Conservation (phyloP, 1,140 invertebrate species). For the Drosophila nikananu region DNA sequence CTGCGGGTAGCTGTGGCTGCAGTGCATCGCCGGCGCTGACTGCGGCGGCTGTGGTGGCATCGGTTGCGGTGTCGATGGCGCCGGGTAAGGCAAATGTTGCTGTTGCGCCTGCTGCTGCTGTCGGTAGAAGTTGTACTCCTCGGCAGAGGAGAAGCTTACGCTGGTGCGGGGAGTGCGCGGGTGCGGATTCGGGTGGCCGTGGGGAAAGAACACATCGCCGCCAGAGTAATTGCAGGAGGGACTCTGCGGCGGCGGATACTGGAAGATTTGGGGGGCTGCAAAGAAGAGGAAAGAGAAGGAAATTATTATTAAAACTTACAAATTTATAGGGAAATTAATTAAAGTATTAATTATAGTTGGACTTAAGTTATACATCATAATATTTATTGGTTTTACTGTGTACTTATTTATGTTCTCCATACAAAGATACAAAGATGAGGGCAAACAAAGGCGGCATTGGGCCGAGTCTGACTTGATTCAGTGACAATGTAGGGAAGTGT, state of each 20-base stretch:
- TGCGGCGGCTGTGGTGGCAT: constrained; percentile 74
- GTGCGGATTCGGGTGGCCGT: constrained; percentile 46
- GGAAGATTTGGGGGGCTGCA: constrained; percentile 80
- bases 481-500: constrained; percentile 74
- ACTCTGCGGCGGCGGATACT: constrained; percentile 82
- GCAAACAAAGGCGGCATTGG: constrained; percentile 67
- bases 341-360: constrained; percentile 4
- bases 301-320: background rate
- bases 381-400: background rate
- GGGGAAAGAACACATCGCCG: constrained; percentile 79
- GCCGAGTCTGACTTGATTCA: constrained; percentile 26
- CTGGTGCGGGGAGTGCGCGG: constrained; percentile 78
- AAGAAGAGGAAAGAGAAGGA: constrained; percentile 12
- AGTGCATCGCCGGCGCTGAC: constrained; percentile 78
- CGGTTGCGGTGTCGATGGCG: constrained; percentile 71
- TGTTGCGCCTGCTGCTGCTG: constrained; percentile 38
- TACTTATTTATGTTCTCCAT: background rate
- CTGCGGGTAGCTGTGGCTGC: constrained; percentile 74
- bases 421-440: constrained; percentile 31
- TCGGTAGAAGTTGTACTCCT: constrained; percentile 77
- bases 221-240: constrained; percentile 75
- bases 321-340: background rate
- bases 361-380: background rate
- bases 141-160: constrained; percentile 72
- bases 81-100: constrained; percentile 58